Percentiles rank a stretch among this genome's conserved stretches.
These are phyloP conservation scores for Pachycephala philippinensis DNA, from an alignment of 2,113 vertebrate genomes.

Conservation along the genomic window DNA sequence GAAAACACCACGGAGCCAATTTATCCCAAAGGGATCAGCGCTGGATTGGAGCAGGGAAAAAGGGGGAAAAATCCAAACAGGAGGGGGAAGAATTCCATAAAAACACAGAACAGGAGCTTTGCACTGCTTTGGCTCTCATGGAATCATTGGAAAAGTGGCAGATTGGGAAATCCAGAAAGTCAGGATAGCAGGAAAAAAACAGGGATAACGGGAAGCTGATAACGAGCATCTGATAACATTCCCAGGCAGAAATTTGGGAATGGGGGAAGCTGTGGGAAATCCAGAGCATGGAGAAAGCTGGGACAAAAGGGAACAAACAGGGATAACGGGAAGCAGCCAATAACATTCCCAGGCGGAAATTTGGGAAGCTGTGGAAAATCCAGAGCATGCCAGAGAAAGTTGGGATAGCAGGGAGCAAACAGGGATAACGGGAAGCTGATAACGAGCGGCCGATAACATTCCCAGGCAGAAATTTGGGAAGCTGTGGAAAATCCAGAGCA, in stretches of 20 bases:
- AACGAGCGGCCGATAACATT: no score
- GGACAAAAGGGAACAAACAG: no score
- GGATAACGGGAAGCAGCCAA: no score
- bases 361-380: no score
- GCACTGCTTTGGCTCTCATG: background rate
- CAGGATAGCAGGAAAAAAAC: accelerated
- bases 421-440: no score
- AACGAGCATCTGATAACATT: accelerated
- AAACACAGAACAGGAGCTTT: background rate
- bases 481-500: background rate
- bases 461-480: no score
- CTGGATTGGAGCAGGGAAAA: no score
- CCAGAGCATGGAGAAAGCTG: no score
- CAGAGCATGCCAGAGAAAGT: no score
- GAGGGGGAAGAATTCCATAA: background rate
- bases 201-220: accelerated
- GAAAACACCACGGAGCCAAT: accelerated
- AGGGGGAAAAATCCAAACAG: background rate
- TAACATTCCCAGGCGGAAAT: background rate
- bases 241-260: background rate
- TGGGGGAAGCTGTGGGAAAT: no score
- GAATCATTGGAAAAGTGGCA: accelerated
- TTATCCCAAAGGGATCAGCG: background rate
- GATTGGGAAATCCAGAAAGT: background rate
- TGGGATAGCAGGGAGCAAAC: no score